A percentile compares a stretch with the other conserved stretches of the same genome.
phyloP scores from a whole-genome alignment of 2,797 vertebrate species.

The Loris lydekkerianus region DNA sequence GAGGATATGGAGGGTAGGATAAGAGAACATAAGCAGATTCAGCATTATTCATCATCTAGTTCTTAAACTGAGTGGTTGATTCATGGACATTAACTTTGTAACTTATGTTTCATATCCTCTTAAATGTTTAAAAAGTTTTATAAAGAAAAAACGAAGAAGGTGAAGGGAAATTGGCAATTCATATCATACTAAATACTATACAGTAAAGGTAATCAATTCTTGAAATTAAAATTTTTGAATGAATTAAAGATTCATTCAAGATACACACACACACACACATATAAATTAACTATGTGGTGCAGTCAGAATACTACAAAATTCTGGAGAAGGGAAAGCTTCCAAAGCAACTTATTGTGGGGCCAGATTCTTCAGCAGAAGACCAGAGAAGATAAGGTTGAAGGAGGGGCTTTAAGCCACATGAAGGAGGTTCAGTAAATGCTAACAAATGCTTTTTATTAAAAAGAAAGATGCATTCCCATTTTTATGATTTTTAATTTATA shows the following conservation, averaged over 20 bases:
- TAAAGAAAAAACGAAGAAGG: neutral
- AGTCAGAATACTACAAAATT: neutral
- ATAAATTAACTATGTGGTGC: neutral
- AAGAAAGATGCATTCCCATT: neutral
- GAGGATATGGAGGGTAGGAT: neutral
- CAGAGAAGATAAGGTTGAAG: neutral
- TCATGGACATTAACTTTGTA: constrained; percentile 7
- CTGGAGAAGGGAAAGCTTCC: neutral
- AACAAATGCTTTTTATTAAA: neutral
- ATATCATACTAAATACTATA: neutral
- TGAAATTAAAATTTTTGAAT: constrained; percentile 56
- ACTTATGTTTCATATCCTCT: neutral
- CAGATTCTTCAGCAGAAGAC: neutral
- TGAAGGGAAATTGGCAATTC: neutral
- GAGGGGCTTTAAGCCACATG: neutral
- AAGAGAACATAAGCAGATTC: neutral
- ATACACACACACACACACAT: too few relatives aligned
- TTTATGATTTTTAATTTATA: constrained; percentile 36
- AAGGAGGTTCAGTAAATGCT: neutral
- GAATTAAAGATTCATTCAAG: neutral
- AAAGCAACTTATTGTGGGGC: neutral
- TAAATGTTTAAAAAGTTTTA: constrained; percentile 34
- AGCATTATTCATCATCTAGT: neutral
- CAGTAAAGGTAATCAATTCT: constrained; percentile 11
- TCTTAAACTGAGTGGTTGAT: neutral